Percentiles rank a stretch among this genome's conserved stretches.
These are phyloP conservation scores for Falcunculus frontatus DNA, from an alignment of 2,113 vertebrate species.

Conservation along the genomic window DNA sequence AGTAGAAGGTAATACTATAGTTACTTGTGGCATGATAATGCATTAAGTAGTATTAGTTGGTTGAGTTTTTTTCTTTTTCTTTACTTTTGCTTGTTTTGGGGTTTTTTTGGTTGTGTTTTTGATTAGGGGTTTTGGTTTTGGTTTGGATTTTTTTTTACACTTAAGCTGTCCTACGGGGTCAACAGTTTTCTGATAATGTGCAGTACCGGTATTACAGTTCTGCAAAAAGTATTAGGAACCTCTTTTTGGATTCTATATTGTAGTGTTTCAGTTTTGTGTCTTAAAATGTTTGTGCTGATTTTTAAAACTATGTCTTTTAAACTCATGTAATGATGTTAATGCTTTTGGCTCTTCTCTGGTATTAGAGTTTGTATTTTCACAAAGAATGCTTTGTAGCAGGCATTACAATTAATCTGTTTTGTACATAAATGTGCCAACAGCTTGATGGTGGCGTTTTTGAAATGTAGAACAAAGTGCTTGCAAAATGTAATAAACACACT, in stretches of 20 bases:
- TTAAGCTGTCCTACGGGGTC: constrained; percentile 82
- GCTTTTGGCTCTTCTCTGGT: constrained; percentile 86
- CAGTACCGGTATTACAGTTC: constrained; percentile 90
- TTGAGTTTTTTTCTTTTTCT: constrained; percentile 61
- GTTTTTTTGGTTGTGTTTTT: constrained; percentile 46
- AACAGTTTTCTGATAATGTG: constrained; percentile 87
- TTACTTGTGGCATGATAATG: constrained; percentile 98
- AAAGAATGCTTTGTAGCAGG: constrained; percentile 96
- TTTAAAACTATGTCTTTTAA: constrained; percentile 88
- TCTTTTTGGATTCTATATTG: constrained; percentile 86
- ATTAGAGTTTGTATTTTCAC: constrained; percentile 99
- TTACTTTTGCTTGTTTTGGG: constrained; percentile 61
- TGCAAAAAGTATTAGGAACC: constrained; percentile 85
- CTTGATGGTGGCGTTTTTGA: constrained; percentile 99
- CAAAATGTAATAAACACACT: constrained; percentile 96
- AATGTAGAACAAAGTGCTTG: constrained; percentile 99
- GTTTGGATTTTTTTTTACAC: constrained; percentile 69
- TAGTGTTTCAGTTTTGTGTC: constrained; percentile 96
- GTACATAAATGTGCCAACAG: constrained; percentile 99
- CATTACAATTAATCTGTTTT: constrained; percentile 97
- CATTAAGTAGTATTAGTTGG: constrained; percentile 91
- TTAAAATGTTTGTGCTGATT: constrained; percentile 92
- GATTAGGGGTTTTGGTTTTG: background rate
- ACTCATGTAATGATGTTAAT: constrained; percentile 86
- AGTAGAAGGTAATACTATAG: constrained; percentile 88